These are phyloP conservation scores for Python bivittatus DNA, from an alignment of 2,113 vertebrate species.

Conservation along the genomic window DNA sequence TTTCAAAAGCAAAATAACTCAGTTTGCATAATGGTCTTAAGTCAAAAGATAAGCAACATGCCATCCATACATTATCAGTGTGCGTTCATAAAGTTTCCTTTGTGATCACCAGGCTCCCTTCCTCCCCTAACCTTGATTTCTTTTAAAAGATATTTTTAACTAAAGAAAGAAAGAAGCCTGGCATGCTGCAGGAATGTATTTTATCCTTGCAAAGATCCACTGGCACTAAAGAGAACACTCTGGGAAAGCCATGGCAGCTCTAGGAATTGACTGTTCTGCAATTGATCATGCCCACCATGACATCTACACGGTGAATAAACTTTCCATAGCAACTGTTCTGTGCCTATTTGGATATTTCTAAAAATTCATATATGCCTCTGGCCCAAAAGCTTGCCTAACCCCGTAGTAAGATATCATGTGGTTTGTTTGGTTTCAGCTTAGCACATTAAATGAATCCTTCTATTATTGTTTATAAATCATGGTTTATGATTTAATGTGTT, in stretches of 20 bases:
- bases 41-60: not conserved
- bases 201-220: not conserved
- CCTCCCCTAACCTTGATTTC: not conserved
- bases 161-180: not conserved
- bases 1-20: constrained; percentile 3
- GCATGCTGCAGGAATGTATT: not conserved
- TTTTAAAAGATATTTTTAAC: not conserved
- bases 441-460: not conserved
- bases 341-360: not conserved
- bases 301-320: not conserved
- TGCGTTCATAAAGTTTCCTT: not conserved
- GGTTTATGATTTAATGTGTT: not conserved
- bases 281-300: not conserved
- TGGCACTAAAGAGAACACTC: not conserved
- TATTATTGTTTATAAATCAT: not conserved
- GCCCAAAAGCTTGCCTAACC: not conserved
- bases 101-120: not conserved
- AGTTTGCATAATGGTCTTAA: not conserved
- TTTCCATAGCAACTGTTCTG: not conserved
- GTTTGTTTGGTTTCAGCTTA: not conserved
- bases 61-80: not conserved
- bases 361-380: not conserved
- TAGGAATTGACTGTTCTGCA: not conserved
- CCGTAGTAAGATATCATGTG: not conserved
- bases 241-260: not conserved